Conservation (phyloP, 2,797 vertebrate genomes). For the Martes flavigula region DNA sequence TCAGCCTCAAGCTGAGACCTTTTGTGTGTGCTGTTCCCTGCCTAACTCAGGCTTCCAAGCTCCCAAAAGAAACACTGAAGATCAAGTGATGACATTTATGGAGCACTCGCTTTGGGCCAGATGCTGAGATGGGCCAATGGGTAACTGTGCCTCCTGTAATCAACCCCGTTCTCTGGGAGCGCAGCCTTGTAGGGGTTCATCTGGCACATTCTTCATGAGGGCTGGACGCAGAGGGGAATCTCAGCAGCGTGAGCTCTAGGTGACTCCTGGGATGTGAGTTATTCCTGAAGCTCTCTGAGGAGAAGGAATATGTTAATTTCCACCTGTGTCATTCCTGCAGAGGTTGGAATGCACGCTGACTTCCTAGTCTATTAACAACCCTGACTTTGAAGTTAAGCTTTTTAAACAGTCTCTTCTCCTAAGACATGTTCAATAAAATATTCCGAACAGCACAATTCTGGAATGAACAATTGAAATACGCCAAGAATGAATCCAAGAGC, state of each 20-base stretch:
- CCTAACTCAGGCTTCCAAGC: not conserved
- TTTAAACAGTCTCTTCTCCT: not conserved
- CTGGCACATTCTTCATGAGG: not conserved
- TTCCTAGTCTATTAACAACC: not conserved
- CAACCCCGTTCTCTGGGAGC: not conserved
- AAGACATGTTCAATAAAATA: not conserved
- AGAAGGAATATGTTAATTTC: not conserved
- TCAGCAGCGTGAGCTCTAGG: not conserved
- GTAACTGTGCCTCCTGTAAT: too few species aligned
- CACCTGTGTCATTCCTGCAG: not conserved
- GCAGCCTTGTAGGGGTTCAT: not conserved
- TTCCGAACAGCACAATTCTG: not conserved
- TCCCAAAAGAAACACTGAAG: not conserved
- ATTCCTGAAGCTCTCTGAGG: not conserved
- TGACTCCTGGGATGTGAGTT: not conserved
- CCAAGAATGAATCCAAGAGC: not conserved
- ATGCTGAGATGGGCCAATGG: not conserved
- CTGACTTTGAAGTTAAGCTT: not conserved
- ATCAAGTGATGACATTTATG: too few species aligned
- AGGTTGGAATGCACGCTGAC: not conserved
- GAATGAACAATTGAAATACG: not conserved
- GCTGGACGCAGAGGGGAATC: not conserved
- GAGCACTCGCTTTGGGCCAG: not conserved
- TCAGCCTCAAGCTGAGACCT: not conserved
- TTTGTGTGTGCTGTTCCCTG: not conserved